Evolutionary conservation across 2,113 vertebrate genomes (phyloP).

Genomic region (Lepidiolamprologus cunningtoni): DNA sequence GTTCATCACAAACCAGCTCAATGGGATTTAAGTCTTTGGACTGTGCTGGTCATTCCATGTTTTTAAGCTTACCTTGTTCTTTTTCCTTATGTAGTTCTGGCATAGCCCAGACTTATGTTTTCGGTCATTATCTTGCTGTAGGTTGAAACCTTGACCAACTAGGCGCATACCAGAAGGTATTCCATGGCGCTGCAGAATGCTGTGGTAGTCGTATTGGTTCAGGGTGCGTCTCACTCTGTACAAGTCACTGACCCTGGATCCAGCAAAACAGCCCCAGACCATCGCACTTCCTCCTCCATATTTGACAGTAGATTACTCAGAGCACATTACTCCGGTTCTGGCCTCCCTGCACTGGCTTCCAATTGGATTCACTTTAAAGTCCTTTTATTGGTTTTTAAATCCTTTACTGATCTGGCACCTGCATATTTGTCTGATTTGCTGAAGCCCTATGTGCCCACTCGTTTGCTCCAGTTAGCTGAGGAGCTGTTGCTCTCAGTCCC

Average conservation of each 20-base stretch:
- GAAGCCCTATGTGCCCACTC: not conserved
- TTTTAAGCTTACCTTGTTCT: not conserved
- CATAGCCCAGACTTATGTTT: not conserved
- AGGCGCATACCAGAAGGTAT: not conserved
- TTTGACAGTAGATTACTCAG: not conserved
- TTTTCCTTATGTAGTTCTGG: not conserved
- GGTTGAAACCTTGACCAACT: not conserved
- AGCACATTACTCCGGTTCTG: not conserved
- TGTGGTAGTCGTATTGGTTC: not conserved
- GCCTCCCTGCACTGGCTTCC: not conserved
- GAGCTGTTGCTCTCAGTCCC: not conserved
- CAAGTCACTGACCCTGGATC: not conserved
- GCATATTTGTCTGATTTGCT: not conserved
- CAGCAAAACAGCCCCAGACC: not conserved
- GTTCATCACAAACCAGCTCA: not conserved
- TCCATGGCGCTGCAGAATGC: not conserved
- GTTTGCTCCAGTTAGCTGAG: accelerated
- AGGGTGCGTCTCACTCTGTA: not conserved
- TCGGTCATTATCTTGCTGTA: not conserved
- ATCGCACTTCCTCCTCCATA: not conserved
- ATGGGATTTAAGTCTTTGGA: not conserved
- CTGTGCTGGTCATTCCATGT: not conserved
- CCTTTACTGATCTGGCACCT: not conserved
- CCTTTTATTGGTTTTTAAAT: not conserved
- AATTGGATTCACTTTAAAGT: not conserved